A percentile compares a stretch with the other conserved stretches of the same genome.
Conservation (phyloP, 1,140 invertebrate species). For the Harlomillsia oculata region DNA sequence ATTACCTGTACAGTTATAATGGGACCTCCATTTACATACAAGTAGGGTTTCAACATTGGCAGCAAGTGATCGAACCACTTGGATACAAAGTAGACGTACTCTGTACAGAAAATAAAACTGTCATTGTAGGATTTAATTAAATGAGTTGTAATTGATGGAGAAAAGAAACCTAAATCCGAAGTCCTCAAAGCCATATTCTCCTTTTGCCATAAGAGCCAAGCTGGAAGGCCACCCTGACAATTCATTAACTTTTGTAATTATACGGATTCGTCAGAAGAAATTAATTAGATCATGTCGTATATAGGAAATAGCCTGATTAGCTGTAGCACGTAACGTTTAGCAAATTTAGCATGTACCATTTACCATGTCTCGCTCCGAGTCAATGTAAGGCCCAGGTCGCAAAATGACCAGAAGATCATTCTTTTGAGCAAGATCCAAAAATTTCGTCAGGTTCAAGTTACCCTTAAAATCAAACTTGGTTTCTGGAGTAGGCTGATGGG, state of each 20-base stretch:
- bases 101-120: slow-evolving; percentile 17
- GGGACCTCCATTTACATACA: slow-evolving; percentile 48
- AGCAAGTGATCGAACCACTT: slow-evolving; percentile 43
- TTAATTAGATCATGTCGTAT: no score
- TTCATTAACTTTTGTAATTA: slow-evolving; percentile 35
- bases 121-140: no score
- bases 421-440: slow-evolving; percentile 66
- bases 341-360: no score
- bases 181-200: slow-evolving; percentile 58
- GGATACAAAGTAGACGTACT: slow-evolving; percentile 43
- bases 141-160: no score
- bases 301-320: no score
- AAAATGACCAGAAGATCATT: slow-evolving; percentile 73
- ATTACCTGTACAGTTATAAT: slow-evolving; percentile 47
- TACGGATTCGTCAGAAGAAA: neutral
- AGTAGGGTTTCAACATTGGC: slow-evolving; percentile 41
- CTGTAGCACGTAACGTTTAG: no score
- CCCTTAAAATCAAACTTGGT: slow-evolving; percentile 59
- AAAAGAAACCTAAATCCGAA: slow-evolving; percentile 47
- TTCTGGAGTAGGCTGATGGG: slow-evolving; percentile 65
- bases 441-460: slow-evolving; percentile 63
- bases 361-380: slow-evolving; percentile 71
- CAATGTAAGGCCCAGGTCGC: slow-evolving; percentile 86
- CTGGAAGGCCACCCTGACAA: slow-evolving; percentile 67
- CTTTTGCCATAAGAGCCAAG: slow-evolving; percentile 63